A percentile compares a stretch with the other conserved stretches of the same genome.
These are phyloP conservation scores for Pseudorectes ferrugineus DNA, from an alignment of 2,113 vertebrate genomes.

Conservation along the genomic window DNA sequence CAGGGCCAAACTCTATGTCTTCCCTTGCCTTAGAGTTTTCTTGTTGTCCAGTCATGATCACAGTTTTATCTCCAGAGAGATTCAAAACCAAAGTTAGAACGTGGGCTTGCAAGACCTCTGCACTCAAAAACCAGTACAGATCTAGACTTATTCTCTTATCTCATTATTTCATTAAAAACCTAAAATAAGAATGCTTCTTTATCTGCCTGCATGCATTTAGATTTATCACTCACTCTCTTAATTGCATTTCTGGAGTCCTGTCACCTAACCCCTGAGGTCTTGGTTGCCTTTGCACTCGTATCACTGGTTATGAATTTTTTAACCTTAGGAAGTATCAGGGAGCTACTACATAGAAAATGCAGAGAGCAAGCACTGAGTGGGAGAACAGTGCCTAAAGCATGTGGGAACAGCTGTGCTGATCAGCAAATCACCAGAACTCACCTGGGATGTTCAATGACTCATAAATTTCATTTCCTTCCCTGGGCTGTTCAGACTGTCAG, in stretches of 20 bases:
- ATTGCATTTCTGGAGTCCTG: neutral
- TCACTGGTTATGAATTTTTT: neutral
- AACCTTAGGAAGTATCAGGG: neutral
- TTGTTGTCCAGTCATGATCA: neutral
- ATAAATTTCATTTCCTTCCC: neutral
- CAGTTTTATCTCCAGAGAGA: neutral
- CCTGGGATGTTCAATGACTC: conserved; percentile 23
- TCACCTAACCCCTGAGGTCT: neutral
- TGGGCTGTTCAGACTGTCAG: neutral
- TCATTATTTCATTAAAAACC: neutral
- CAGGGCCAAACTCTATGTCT: neutral
- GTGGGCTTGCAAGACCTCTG: neutral
- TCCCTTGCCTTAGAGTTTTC: neutral
- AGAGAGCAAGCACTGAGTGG: neutral
- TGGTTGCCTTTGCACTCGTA: neutral
- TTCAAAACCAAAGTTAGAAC: neutral
- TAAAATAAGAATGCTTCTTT: neutral
- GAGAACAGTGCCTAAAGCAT: neutral
- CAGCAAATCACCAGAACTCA: neutral
- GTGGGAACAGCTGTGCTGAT: neutral
- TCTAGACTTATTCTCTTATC: neutral
- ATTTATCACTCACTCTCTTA: neutral
- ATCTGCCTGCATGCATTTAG: neutral
- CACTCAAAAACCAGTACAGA: neutral
- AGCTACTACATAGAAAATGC: neutral